These are phyloP conservation scores for Hartigia nigra DNA, from an alignment of 2,888 invertebrate species.

Conservation along the genomic window DNA sequence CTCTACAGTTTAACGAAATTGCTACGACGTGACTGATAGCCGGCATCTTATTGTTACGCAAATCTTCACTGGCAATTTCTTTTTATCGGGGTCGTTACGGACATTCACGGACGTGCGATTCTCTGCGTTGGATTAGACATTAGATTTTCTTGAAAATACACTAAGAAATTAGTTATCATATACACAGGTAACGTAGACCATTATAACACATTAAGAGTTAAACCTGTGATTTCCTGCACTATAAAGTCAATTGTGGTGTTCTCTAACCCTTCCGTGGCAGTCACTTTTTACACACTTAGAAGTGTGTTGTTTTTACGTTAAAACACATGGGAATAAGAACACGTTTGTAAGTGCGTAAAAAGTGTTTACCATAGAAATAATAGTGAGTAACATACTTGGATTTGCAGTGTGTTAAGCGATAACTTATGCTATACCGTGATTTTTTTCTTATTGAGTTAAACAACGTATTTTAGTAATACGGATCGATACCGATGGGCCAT, in stretches of 20 bases:
- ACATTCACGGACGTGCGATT: slow-evolving; percentile 5
- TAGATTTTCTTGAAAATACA: not conserved
- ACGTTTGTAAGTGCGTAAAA: no score
- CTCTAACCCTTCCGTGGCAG: no score
- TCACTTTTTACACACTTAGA: no score
- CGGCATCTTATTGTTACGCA: slow-evolving; percentile 27
- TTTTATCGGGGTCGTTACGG: slow-evolving; percentile 28
- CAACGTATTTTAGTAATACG: not conserved
- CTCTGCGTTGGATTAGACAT: not conserved
- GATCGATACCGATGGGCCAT: not conserved
- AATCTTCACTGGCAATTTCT: slow-evolving; percentile 25
- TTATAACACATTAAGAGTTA: no score
- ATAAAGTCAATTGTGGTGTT: no score
- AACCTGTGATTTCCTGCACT: no score
- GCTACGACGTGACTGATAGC: slow-evolving; percentile 23
- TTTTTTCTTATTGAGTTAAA: not conserved
- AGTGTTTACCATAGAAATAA: no score
- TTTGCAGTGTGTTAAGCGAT: no score
- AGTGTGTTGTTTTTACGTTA: no score
- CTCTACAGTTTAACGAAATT: slow-evolving; percentile 19
- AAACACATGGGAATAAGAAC: no score
- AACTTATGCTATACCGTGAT: no score
- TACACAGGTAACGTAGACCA: not conserved
- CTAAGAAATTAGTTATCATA: not conserved
- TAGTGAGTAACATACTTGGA: no score